phyloP scores from a whole-genome alignment of 2,888 invertebrate genomes.

The Folsomia manolachei region DNA sequence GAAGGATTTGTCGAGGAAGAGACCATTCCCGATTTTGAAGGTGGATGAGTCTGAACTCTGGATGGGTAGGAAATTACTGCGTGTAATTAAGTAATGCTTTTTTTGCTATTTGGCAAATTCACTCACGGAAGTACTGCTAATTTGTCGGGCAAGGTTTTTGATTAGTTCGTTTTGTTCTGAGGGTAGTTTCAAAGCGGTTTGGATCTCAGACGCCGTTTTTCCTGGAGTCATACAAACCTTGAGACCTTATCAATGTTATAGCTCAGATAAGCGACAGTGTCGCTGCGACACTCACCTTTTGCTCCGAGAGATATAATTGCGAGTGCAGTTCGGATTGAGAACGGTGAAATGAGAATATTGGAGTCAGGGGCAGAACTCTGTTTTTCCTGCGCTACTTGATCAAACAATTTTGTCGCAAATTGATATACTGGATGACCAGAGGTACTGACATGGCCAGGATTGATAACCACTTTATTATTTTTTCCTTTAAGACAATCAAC shows the following conservation, averaged over 20 bases:
- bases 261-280: no score
- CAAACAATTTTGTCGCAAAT: neutral
- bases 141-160: conserved; percentile 12
- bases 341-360: conserved; percentile 38
- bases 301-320: conserved; percentile 33
- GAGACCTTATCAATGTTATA: no score
- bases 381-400: neutral
- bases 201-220: conserved; percentile 31
- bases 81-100: neutral
- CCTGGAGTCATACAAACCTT: no score
- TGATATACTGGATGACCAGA: conserved; percentile 8
- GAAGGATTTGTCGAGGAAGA: conserved; percentile 28
- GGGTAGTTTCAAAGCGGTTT: conserved; percentile 29
- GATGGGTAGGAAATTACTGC: neutral
- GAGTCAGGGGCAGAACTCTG: neutral
- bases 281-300: conserved; percentile 25
- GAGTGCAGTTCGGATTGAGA: conserved; percentile 28
- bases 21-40: conserved; percentile 35
- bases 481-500: no score
- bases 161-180: conserved; percentile 25
- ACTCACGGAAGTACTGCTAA: conserved; percentile 9
- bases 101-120: neutral
- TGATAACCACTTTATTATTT: no score
- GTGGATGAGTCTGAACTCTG: conserved; percentile 13
- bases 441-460: no score